Evolutionary conservation across 2,113 vertebrate genomes (phyloP), one percentile per base, ranked within the genome.

Genomic region (Paracanthobrama guichenoti): DNA sequence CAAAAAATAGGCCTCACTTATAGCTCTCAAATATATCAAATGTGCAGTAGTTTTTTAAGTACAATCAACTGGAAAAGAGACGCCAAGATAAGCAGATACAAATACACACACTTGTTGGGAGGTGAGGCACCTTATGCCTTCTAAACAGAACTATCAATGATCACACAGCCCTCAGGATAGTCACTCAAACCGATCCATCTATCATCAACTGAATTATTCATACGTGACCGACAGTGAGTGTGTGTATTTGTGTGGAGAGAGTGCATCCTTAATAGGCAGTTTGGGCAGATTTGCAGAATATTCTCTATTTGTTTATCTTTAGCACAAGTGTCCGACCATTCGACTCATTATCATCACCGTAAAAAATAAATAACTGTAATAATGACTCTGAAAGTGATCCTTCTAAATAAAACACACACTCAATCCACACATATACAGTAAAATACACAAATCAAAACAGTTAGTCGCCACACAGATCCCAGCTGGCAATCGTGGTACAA

Each of bases 121-220:
- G 20, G 50, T 69, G 48, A 55, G 28, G 64, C 55, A 82, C 71
- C 13, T 6, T 71, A 57, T 39, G 66, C 79, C 31, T 66, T 50
- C 60, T 50, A 67, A 39, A 71, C 66, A 42, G 79, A 82, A n/a
- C 44, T 8, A 82, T 82, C 79, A 57, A 82, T 82, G 66, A 57
- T 71, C 64, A 71, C 64, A 71, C 44, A 24, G 64, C 64, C 64
- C 64, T 81, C 64, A 16, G 48, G 62, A 81, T 81, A 81, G n/a
- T 69, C 64, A 55, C 64, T 71, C 66, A 82, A 82, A 82, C 79
- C 39, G 46, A 82, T 82, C 79, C n/a, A 82, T 81, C 64, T 71
- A 71, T 82, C 79, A 82, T 82, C 62, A 57, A 16, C 46, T 82
- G 66, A 82, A 82, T 82, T 71, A 82, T 82, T 82, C 20, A 82